A percentile compares a stretch with the other conserved stretches of the same genome.
phyloP scores from a whole-genome alignment of 2,888 invertebrate genomes.

The Noctua janthina region DNA sequence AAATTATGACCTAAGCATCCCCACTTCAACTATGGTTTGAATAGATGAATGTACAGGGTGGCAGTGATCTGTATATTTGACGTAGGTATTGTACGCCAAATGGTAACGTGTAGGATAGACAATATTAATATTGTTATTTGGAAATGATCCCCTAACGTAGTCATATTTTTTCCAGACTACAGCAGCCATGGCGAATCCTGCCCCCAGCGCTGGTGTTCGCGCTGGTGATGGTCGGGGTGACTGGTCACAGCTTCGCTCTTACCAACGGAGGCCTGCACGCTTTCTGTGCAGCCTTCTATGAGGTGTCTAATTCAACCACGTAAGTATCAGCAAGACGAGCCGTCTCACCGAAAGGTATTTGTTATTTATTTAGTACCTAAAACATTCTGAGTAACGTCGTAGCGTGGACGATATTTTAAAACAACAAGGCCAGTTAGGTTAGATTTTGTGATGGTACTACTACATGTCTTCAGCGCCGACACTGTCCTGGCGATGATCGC shows the following conservation, averaged over 20 bases:
- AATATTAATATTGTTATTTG: neutral
- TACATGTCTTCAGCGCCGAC: neutral
- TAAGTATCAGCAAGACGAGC: slow-evolving; percentile 65
- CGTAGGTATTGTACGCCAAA: neutral
- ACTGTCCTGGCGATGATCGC: too few relatives aligned
- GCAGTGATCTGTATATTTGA: neutral
- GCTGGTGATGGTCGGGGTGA: slow-evolving; percentile 83
- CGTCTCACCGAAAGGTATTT: too few relatives aligned
- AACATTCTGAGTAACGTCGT: too few relatives aligned
- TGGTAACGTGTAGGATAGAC: neutral
- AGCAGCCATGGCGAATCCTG: slow-evolving; percentile 85
- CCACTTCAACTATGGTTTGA: neutral
- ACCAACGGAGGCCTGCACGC: slow-evolving; percentile 83
- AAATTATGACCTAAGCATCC: neutral
- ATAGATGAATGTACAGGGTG: too few relatives aligned
- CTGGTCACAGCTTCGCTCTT: slow-evolving; percentile 82
- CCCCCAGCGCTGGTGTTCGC: slow-evolving; percentile 84
- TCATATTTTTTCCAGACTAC: slow-evolving; percentile 72
- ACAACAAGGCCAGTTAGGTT: neutral
- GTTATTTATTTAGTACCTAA: too few relatives aligned
- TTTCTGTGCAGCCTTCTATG: slow-evolving; percentile 82
- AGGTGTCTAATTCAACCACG: slow-evolving; percentile 83
- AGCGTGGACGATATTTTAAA: neutral
- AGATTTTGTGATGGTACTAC: too few relatives aligned
- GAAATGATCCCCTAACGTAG: neutral